Evolutionary conservation across 2,888 invertebrate genomes (phyloP), one percentile per base, ranked within the genome.

Genomic region (Epistrophe eligans): DNA sequence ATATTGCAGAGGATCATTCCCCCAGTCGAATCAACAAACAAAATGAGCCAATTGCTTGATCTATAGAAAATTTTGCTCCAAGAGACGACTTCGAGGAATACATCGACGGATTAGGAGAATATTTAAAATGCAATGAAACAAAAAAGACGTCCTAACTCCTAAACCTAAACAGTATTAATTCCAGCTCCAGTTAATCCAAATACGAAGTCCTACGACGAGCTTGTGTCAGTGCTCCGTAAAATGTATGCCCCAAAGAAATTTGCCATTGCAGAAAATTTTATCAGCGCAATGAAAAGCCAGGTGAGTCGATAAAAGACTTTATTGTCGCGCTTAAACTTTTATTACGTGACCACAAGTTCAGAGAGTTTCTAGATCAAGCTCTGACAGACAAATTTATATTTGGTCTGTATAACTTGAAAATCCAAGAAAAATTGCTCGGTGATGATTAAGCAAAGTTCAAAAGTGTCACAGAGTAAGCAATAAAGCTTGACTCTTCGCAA

Each of bases 21-120:
- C n/a, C n/a, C n/a, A n/a, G n/a, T n/a, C 5, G 5, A 4, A 4
- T 5, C 0, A 40, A 7, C 24, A 1, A 40, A 38, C 0, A n/a
- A 38, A 7, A 24, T 71, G 71, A 57, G 38, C 40, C 43, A 57
- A 45, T 7, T 71, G 11, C 71, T 71, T 6, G 52, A 40, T 52
- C 28, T n/a, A 70, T 70, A 38, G 35, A 52, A 52, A 74, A 52
- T 8, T 74, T 74, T 50, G 24, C n/a, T n/a, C 74, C 74, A 11
- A 62, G 74, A 1, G 74, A 76, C 45, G 67, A 77, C 6, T 77
- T 58, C 13, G 77, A 77, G 40, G 67, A 77, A 48, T 77, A 70
- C 40, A 77, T 77, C 28, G 77, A 77, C 28, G 50, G 60, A 0
- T 40, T 77, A 67, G 67, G 62, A 40, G 60, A 80, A 10, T 67